Evolutionary conservation across 2,113 vertebrate genomes (phyloP), one percentile per base, ranked within the genome.

Genomic region (Saguinus midas): DNA sequence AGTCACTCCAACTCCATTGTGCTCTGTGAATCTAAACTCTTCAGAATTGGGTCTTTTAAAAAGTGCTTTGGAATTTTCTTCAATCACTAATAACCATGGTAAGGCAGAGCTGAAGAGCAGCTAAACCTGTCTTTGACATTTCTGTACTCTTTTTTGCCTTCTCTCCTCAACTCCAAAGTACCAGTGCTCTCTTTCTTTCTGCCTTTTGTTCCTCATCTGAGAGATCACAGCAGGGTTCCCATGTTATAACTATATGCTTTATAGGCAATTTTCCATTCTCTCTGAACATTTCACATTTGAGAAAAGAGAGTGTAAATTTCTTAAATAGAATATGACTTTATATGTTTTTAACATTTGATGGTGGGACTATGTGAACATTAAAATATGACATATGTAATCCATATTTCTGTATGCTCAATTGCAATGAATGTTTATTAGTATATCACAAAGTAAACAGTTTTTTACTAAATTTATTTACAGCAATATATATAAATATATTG

Each of bases 401-500:
- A 96, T 61, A 27, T 45, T 85, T 92, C 50, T 70, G 17, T 55
- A 68, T 88, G 50, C 43, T 95, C 12, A 55, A 64, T 85, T 29
- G 80, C n/a, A 88, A 35, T 93, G 25, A 90, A 45, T 50, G 68
- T 83, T 79, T 85, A 87, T 86, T 84, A 66, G 32, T 66, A 78
- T 57, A 5, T 45, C 40, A 85, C 18, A 94, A 92, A 80, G 21
- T 68, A 79, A 61, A 61, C 17, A 87, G 17, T 5, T 90, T 80
- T 72, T 95, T 6, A 50, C 14, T 80, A 29, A 52, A 83, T 85
- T 87, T 96, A 93, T 2, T 27, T 96, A 96, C 4, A 72, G 43
- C 50, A 85, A 72, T 14, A 79, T 86, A 87, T 72, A 89, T 76
- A 92, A 57, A 81, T 94, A 94, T 82, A 97, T 76, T 48, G 3